phyloP scores from a whole-genome alignment of 2,888 invertebrate species.

The Tetragonisca angustula region DNA sequence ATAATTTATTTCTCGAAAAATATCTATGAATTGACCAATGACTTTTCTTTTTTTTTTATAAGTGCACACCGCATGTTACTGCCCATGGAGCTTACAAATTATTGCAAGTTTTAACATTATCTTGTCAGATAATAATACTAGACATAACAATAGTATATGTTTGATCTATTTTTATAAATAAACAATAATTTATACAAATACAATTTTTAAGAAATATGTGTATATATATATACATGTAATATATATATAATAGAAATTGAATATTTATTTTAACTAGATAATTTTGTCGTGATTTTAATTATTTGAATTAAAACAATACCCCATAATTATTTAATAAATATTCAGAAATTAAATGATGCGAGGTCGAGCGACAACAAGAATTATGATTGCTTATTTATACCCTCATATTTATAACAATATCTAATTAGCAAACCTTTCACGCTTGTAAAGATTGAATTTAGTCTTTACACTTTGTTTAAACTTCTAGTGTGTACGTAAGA shows the following conservation, averaged over 20 bases:
- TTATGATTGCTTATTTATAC: constrained; percentile 31
- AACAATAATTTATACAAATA: constrained; percentile 64
- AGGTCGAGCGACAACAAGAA: constrained; percentile 46
- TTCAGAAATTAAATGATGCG: constrained; percentile 41
- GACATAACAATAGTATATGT: constrained; percentile 66
- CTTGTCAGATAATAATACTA: constrained; percentile 56
- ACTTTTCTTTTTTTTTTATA: constrained; percentile 33
- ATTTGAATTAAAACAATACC: constrained; percentile 40
- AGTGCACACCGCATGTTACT: constrained; percentile 60
- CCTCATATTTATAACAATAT: constrained; percentile 25
- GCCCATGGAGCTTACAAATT: constrained; percentile 68
- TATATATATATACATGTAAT: constrained; percentile 35
- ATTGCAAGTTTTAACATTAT: constrained; percentile 46
- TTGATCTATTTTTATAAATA: constrained; percentile 60
- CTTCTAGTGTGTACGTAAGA: constrained; percentile 32
- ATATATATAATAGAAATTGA: constrained; percentile 43
- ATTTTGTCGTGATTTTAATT: constrained; percentile 40
- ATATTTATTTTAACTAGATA: constrained; percentile 45
- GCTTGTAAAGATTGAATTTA: constrained; percentile 39
- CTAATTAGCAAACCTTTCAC: constrained; percentile 31
- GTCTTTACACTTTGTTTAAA: constrained; percentile 15
- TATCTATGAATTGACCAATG: constrained; percentile 68
- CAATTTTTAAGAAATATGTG: constrained; percentile 48
- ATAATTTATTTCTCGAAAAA: constrained; percentile 71
- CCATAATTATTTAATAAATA: constrained; percentile 38